A percentile compares a stretch with the other conserved stretches of the same genome.
Conservation (phyloP, 2,888 invertebrate species). For the Anarsia innoxiella region DNA sequence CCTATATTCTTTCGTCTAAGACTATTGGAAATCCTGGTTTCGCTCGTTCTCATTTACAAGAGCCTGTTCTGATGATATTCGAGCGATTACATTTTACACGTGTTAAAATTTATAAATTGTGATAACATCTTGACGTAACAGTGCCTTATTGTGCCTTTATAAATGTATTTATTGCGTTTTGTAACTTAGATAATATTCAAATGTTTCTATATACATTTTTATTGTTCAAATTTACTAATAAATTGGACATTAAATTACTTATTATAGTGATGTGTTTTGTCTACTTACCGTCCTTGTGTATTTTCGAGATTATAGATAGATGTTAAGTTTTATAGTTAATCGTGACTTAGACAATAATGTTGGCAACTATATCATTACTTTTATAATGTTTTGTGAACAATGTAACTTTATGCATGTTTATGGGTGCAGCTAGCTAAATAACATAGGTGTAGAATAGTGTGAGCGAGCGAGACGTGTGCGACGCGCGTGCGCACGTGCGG, state of each 20-base stretch:
- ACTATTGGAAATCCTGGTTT: constrained; percentile 56
- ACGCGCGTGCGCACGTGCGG: neutral
- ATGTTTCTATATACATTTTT: constrained; percentile 58
- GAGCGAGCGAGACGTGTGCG: constrained; percentile 1
- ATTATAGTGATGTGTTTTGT: constrained; percentile 58
- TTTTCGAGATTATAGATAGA: constrained; percentile 71
- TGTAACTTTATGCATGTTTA: constrained; percentile 39
- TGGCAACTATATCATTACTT: constrained; percentile 52
- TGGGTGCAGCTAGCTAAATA: constrained; percentile 49
- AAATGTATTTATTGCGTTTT: constrained; percentile 65
- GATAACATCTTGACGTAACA: constrained; percentile 70
- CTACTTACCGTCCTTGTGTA: constrained; percentile 74
- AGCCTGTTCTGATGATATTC: constrained; percentile 24
- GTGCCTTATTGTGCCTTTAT: constrained; percentile 73
- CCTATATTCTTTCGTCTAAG: constrained; percentile 57
- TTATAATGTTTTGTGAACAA: constrained; percentile 32
- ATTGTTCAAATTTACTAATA: constrained; percentile 50
- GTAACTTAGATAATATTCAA: constrained; percentile 59
- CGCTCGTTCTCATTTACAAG: constrained; percentile 20
- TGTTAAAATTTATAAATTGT: constrained; percentile 48
- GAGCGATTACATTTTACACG: constrained; percentile 18
- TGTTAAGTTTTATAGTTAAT: constrained; percentile 59
- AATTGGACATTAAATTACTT: constrained; percentile 55
- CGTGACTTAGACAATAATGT: constrained; percentile 52
- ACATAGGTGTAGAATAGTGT: constrained; percentile 30